phyloP scores from a whole-genome alignment of 2,113 vertebrate genomes.

The Salvelinus namaycush region DNA sequence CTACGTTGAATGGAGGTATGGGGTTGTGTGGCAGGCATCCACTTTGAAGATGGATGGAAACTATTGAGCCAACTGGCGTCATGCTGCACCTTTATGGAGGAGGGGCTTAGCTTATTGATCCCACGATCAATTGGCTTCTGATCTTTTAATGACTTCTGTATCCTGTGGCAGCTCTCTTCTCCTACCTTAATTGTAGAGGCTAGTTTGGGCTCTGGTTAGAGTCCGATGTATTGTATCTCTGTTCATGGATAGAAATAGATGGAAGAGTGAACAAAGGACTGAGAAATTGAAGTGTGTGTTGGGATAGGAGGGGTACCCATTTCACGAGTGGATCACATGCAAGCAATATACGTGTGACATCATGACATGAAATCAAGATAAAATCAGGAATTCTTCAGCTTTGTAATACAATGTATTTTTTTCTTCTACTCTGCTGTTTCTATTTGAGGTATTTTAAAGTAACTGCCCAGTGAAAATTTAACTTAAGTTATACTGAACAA shows the following conservation, averaged over 20 bases:
- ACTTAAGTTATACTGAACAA: too few species aligned
- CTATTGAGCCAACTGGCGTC: slow-evolving; percentile 2
- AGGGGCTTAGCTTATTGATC: slow-evolving; percentile 43
- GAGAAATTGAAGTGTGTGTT: slow-evolving; percentile 52
- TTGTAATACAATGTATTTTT: slow-evolving; percentile 68
- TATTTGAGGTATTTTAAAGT: slow-evolving; percentile 59
- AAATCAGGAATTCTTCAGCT: slow-evolving; percentile 80
- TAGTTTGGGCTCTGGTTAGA: slow-evolving; percentile 25
- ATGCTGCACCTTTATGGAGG: slow-evolving; percentile 58
- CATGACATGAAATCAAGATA: slow-evolving; percentile 61
- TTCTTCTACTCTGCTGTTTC: slow-evolving; percentile 80
- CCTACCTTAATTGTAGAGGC: slow-evolving; percentile 12
- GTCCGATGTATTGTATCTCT: neutral
- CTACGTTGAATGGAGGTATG: slow-evolving; percentile 38
- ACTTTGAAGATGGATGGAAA: slow-evolving; percentile 26
- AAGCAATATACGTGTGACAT: slow-evolving; percentile 73
- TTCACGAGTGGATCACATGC: slow-evolving; percentile 66
- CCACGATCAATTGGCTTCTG: slow-evolving; percentile 45
- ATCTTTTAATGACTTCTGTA: slow-evolving; percentile 31
- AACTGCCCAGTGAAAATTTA: too few species aligned
- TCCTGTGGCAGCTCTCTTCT: slow-evolving; percentile 53
- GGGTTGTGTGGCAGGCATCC: slow-evolving; percentile 15
- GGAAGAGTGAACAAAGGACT: slow-evolving; percentile 12
- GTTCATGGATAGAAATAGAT: slow-evolving; percentile 4
- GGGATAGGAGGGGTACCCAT: slow-evolving; percentile 39